A percentile compares a stretch with the other conserved stretches of the same genome.
phyloP scores from a whole-genome alignment of 2,888 invertebrate genomes.

The Ophraella communa region DNA sequence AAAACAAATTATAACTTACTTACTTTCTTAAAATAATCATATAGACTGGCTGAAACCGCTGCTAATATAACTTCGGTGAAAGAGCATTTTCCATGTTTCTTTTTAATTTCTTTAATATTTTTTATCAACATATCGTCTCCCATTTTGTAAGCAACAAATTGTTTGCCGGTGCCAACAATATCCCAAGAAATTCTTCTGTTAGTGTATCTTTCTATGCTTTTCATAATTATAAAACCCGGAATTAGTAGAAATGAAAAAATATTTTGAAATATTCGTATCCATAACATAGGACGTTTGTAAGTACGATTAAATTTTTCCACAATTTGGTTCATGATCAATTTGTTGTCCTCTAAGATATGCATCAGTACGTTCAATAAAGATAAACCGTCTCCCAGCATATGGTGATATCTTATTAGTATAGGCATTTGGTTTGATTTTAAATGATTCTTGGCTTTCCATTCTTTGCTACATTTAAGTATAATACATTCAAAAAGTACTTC shows the following conservation, averaged over 20 bases:
- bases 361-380: conserved; percentile 4
- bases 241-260: neutral
- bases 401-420: conserved; percentile 1
- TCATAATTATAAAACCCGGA: neutral
- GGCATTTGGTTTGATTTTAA: conserved; percentile 6
- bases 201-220: neutral
- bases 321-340: neutral
- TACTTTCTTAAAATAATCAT: conserved; percentile 6
- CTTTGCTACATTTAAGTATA: neutral
- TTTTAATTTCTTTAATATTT: neutral
- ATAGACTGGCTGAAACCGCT: neutral
- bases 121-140: neutral
- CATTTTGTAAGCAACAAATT: neutral
- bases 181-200: neutral
- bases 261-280: neutral
- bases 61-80: conserved; percentile 6
- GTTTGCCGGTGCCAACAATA: neutral
- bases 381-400: conserved; percentile 6
- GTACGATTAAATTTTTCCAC: conserved; percentile 1
- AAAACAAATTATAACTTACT: neutral
- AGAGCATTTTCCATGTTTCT: neutral
- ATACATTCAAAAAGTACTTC: conserved; percentile 8
- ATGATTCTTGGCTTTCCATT: neutral
- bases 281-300: neutral
- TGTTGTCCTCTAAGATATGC: neutral